Percentiles rank a stretch among this genome's conserved stretches.
Evolutionary conservation across 2,888 invertebrate species (phyloP).

Genomic region (Acleris laterana): DNA sequence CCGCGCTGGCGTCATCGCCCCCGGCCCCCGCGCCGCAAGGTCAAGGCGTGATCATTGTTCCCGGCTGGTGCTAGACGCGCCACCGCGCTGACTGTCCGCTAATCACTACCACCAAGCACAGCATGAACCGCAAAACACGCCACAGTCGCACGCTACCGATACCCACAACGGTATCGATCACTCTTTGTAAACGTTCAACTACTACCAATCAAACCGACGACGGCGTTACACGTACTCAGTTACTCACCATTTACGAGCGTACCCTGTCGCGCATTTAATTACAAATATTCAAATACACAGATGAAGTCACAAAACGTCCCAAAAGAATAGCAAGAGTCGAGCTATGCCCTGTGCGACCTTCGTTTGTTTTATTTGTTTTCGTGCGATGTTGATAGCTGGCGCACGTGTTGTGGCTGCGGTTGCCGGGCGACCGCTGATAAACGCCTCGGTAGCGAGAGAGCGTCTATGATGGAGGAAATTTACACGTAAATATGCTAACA

Average conservation of each 20-base stretch:
- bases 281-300: constrained; percentile 40
- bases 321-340: constrained; percentile 18
- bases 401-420: constrained; percentile 49
- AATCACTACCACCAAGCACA: constrained; percentile 47
- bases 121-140: constrained; percentile 35
- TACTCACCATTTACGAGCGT: constrained; percentile 49
- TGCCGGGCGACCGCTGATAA: constrained; percentile 55
- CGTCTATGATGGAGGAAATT: constrained; percentile 36
- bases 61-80: constrained; percentile 63
- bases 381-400: constrained; percentile 44
- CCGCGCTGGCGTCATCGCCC: constrained; percentile 81
- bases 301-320: constrained; percentile 10
- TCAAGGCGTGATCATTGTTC: constrained; percentile 81
- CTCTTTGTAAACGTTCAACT: constrained; percentile 75
- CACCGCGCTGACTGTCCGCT: constrained; percentile 52
- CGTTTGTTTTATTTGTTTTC: constrained; percentile 33
- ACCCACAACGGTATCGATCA: constrained; percentile 70
- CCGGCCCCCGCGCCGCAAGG: constrained; percentile 79
- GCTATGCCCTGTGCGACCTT: constrained; percentile 30
- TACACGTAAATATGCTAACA: constrained; percentile 28
- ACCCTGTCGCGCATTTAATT: constrained; percentile 54
- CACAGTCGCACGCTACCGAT: constrained; percentile 49
- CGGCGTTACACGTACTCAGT: constrained; percentile 37
- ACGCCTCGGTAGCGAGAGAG: constrained; percentile 37
- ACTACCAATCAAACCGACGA: constrained; percentile 75